Base-by-base conservation (phyloP, 1,140 invertebrate species). In the Hyposmocoma kahamanoa region DNA sequence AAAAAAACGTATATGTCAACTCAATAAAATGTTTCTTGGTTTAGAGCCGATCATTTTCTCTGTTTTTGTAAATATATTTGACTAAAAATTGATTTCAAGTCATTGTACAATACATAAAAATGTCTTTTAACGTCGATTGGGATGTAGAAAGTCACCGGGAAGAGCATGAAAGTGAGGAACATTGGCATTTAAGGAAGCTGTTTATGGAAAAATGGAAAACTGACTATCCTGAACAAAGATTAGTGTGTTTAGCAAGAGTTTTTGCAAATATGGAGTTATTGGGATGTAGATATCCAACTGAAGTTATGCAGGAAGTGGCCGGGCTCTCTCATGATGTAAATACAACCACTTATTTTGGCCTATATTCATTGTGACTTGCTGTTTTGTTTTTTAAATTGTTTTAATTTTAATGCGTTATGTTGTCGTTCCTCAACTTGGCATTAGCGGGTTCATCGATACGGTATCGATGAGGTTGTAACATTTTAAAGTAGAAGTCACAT, bases 181-280 rank as follows among this genome's bases (percentile, higher is more conserved):
- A 96, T 67, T 97, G 95, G 95, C 86, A 91, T 38, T 75, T 96
- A 39, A 86, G 93, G 18, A 89, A 87, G 59, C 87, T 88, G n/a
- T 97, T 97, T 72, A 89, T 97, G 64, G 57, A 90, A 34, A 74
- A 88, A 3, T 93, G 96, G 78, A 90, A 92, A 63, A 84, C 91
- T 13, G 90, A 89, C 60, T 95, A 92, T 78, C 81, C 91, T 0
- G 90, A 93, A 75, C 91, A 95, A 36, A 88, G 92, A 56, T 80
- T 97, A 8, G 87, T 96, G 24, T 96, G 94, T 78, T 86, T 96
- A 44, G 93, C 94, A 10, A 91, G 93, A 84, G 93, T 94, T 9
- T 96, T 95, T 68, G 89, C 90, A 0, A 97, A 96, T 75, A 88
- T 96, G 28, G 94, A 96, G 74, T 90, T 95, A 45, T 86, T 96